Percentiles rank a stretch among this genome's conserved stretches.
Conservation (phyloP, 1,140 invertebrate genomes). For the Tenebrio molitor region DNA sequence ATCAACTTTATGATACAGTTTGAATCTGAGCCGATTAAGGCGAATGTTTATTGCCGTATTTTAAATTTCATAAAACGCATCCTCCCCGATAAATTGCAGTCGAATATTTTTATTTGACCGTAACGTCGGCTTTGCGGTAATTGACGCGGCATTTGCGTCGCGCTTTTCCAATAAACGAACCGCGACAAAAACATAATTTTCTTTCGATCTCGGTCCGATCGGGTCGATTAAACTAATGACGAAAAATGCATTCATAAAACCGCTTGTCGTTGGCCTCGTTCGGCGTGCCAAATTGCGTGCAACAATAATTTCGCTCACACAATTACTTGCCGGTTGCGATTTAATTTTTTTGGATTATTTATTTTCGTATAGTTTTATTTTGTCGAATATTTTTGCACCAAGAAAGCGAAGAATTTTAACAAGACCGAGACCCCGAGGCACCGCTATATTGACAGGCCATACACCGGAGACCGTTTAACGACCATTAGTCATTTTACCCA, state of each 20-base stretch:
- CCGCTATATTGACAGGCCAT: conserved; percentile 49
- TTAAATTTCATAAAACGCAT: conserved; percentile 46
- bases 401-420: conserved; percentile 53
- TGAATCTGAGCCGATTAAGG: conserved; percentile 27
- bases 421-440: conserved; percentile 50
- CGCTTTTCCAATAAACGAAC: conserved; percentile 1
- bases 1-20: conserved; percentile 30
- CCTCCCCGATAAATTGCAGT: neutral
- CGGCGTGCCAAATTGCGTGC: conserved; percentile 9
- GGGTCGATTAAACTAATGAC: conserved; percentile 28
- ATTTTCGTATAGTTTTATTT: conserved; percentile 17
- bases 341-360: conserved; percentile 38
- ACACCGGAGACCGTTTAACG: conserved; percentile 50
- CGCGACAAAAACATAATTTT: conserved; percentile 13
- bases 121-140: conserved; percentile 15
- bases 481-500: conserved; percentile 55
- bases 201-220: neutral
- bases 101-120: conserved; percentile 16
- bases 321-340: conserved; percentile 36
- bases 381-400: conserved; percentile 46
- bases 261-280: conserved; percentile 18
- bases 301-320: conserved; percentile 36
- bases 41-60: conserved; percentile 41
- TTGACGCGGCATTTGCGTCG: conserved; percentile 4
- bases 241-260: conserved; percentile 35